Conservation (phyloP, 64 coral and sea anemone genomes). For the Platygyra sinensis region DNA sequence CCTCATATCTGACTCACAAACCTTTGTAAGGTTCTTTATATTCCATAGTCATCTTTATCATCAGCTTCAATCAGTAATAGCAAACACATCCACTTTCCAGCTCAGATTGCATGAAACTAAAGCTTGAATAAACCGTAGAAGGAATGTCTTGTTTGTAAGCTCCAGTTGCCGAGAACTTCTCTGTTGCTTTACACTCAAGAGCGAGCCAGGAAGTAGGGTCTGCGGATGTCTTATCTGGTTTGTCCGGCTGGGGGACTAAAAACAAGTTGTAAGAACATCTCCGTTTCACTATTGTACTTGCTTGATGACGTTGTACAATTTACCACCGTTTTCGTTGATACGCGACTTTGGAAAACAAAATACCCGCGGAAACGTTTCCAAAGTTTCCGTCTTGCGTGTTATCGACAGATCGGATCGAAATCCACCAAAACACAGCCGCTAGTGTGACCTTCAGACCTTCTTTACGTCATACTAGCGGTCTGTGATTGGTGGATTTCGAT, state of each 20-base stretch:
- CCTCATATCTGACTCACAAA: slow-evolving; percentile 7
- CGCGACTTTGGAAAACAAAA: no score
- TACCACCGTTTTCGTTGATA: no score
- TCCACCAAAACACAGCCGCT: no score
- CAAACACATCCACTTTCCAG: slow-evolving; percentile 87
- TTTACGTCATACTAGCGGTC: no score
- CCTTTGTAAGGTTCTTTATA: slow-evolving; percentile 84
- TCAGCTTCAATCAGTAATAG: slow-evolving; percentile 60
- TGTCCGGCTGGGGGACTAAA: slow-evolving; percentile 55
- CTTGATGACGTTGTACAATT: no score
- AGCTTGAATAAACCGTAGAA: slow-evolving; percentile 36
- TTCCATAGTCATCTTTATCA: slow-evolving; percentile 52
- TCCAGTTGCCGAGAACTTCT: slow-evolving; percentile 73
- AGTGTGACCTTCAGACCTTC: no score
- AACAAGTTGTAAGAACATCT: neutral
- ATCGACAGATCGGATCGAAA: no score
- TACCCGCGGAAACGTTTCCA: no score
- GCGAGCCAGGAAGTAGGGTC: slow-evolving; percentile 56
- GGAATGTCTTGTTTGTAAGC: slow-evolving; percentile 48
- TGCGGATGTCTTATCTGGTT: slow-evolving; percentile 70
- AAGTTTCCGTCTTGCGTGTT: no score
- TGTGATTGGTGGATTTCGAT: no score
- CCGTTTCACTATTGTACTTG: no score
- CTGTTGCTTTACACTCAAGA: slow-evolving; percentile 69
- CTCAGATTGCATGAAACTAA: slow-evolving; percentile 65